Evolutionary conservation across 2,113 vertebrate species (phyloP), one percentile per base, ranked within the genome.

Genomic region (Phylloscopus whistleri): DNA sequence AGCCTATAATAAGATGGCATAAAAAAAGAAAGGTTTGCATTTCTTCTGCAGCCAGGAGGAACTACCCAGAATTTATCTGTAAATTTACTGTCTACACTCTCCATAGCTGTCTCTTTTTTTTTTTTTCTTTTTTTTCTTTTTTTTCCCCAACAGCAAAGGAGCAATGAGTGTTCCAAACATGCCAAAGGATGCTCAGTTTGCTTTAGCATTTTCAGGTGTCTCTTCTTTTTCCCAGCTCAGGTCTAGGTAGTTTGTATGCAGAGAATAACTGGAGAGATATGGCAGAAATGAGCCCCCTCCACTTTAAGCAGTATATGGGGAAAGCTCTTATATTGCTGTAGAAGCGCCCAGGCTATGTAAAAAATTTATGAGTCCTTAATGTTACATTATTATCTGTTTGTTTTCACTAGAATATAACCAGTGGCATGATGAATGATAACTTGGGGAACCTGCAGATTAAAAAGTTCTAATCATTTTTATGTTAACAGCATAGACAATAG

Each of bases 271-370:
- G 21, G 19, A 63, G 18, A 49, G 15, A 16, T 48, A 7, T 0
- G 3, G 39, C 12, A 53, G 53, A 64, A 77, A 55, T 53, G 30
- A 70, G 8, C 13, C 9, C 21, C 48, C 10, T 35, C 39, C 5
- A 13, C 16, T 37, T 92, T 27, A 18, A 43, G 30, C 5, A 8
- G 0, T 13, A 7, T 13, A 7, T 2, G 9, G 39, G 30, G 23
- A 68, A 46, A 35, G 23, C 23, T 63, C 60, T 67, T 49, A 9
- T 0, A 22, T 49, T 73, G 55, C 37, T 70, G 6, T 44, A 1
- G 17, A 19, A 67, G 15, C 68, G 19, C 43, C 67, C 0, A 0
- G 22, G 17, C 58, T 62, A 1, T n/a, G 13, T 69, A 53, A 84
- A 52, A 73, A 62, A 31, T 11, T 11, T 12, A 20, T 24, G 17